A percentile compares a stretch with the other conserved stretches of the same genome.
Conservation (phyloP, 2,888 invertebrate genomes). For the Leptinotarsa rubiginosa region DNA sequence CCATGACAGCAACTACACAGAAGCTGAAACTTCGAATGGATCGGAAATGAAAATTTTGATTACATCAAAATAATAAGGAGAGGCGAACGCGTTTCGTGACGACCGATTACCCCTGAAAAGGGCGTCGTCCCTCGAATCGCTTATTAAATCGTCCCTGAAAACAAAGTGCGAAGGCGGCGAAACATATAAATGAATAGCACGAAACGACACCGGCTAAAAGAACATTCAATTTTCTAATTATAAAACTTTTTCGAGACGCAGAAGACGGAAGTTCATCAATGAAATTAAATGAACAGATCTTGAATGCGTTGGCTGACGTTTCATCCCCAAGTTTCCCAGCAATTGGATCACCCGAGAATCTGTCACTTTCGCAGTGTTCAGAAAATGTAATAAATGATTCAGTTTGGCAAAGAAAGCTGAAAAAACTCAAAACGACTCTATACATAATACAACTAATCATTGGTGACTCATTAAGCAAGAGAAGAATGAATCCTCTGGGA, state of each 20-base stretch:
- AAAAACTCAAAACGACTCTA: too few relatives aligned
- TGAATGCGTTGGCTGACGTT: not conserved
- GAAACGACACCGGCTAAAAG: not conserved
- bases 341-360: too few relatives aligned
- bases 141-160: slow-evolving; percentile 52
- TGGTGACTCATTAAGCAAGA: too few relatives aligned
- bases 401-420: too few relatives aligned
- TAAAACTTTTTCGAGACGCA: not conserved
- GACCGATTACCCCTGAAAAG: slow-evolving; percentile 42
- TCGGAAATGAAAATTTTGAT: slow-evolving; percentile 22
- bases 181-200: slow-evolving; percentile 18
- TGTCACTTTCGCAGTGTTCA: too few relatives aligned
- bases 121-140: slow-evolving; percentile 50
- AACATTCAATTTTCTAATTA: slow-evolving; percentile 10
- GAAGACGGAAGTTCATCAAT: not conserved
- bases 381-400: too few relatives aligned
- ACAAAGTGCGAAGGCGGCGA: slow-evolving; percentile 24
- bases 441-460: too few relatives aligned
- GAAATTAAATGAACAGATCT: not conserved
- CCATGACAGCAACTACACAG: not conserved
- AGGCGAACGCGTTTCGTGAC: slow-evolving; percentile 35
- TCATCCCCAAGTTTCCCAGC: not conserved
- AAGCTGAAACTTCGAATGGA: slow-evolving; percentile 6
- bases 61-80: slow-evolving; percentile 36
- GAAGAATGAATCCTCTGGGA: too few relatives aligned